phyloP scores from a whole-genome alignment of 2,797 vertebrate species.

The Enteromius fasciolatus region DNA sequence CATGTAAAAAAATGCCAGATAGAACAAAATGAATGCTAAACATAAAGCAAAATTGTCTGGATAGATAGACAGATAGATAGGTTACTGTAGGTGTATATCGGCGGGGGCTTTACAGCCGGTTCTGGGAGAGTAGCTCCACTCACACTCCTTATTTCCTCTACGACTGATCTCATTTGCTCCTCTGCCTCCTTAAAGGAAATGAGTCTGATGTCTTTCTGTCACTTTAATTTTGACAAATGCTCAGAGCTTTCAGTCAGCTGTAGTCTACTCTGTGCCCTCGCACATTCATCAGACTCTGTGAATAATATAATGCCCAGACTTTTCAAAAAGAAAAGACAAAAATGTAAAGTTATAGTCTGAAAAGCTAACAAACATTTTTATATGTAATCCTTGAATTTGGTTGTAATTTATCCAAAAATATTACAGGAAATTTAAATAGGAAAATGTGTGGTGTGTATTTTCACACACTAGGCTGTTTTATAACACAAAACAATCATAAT shows the following conservation, averaged over 20 bases:
- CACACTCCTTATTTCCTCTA: constrained; percentile 48
- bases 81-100: not conserved
- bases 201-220: constrained; percentile 30
- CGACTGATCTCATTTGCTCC: constrained; percentile 40
- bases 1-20: too few species aligned
- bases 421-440: not conserved
- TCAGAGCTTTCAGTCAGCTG: not conserved
- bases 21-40: too few species aligned
- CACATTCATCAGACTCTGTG: not conserved
- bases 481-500: constrained; percentile 26
- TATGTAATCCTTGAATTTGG: not conserved
- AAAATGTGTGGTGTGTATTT: not conserved
- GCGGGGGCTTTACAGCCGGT: constrained; percentile 4
- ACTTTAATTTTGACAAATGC: constrained; percentile 42
- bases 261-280: not conserved
- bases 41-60: too few species aligned
- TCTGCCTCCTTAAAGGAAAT: constrained; percentile 51
- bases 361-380: not conserved
- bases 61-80: not conserved
- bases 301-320: not conserved
- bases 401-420: not conserved
- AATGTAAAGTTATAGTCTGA: not conserved
- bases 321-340: not conserved
- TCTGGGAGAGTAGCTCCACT: constrained; percentile 49
- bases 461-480: constrained; percentile 23